Evolutionary conservation across 2,888 invertebrate species (phyloP).

Genomic region (Drosophila colorata): DNA sequence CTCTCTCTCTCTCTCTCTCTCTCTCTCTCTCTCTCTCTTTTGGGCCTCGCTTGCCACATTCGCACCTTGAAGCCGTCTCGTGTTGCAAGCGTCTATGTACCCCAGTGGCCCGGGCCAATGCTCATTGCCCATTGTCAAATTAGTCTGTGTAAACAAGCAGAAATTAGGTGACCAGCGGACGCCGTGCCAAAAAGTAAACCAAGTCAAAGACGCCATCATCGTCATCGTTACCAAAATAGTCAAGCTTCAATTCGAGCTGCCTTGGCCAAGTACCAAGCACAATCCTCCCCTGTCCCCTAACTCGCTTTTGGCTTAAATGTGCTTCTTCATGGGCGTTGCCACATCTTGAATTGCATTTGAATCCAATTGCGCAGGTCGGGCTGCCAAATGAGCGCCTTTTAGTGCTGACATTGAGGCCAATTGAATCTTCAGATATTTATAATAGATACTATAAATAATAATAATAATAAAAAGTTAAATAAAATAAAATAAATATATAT

Average conservation of each 20-base stretch:
- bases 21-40: background rate
- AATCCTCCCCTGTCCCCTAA: background rate
- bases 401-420: background rate
- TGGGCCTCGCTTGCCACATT: constrained; percentile 61
- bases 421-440: background rate
- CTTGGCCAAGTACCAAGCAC: constrained; percentile 16
- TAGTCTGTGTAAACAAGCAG: constrained; percentile 64
- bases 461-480: too few species aligned
- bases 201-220: constrained; percentile 67
- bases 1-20: background rate
- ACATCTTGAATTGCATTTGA: constrained; percentile 41
- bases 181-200: constrained; percentile 58
- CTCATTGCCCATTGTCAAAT: constrained; percentile 75
- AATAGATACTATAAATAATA: background rate
- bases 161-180: constrained; percentile 68
- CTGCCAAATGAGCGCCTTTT: constrained; percentile 21
- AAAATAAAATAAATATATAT: too few species aligned
- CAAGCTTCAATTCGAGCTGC: constrained; percentile 32
- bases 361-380: constrained; percentile 22
- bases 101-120: constrained; percentile 29
- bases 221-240: constrained; percentile 28
- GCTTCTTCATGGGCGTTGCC: constrained; percentile 50
- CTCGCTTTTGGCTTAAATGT: constrained; percentile 35
- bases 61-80: constrained; percentile 50
- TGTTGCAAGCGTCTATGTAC: constrained; percentile 57